Conservation (phyloP, 2,888 invertebrate genomes). For the Cryptus armator region DNA sequence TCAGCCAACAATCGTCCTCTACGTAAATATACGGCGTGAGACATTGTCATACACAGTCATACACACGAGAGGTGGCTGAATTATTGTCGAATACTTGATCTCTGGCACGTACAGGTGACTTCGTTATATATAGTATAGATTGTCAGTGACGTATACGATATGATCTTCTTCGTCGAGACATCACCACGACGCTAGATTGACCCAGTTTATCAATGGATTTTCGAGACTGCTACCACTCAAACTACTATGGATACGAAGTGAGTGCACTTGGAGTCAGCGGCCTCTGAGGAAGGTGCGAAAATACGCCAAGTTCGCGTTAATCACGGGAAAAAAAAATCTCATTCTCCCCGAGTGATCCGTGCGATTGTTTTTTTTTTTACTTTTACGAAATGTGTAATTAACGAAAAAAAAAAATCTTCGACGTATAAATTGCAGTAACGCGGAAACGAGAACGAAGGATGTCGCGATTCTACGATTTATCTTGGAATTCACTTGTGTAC, state of each 20-base stretch:
- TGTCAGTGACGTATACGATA: conserved; percentile 56
- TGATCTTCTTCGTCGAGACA: conserved; percentile 22
- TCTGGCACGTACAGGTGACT: conserved; percentile 28
- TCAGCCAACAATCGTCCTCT: conserved; percentile 55
- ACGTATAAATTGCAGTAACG: conserved; percentile 23
- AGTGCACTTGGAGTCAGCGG: conserved; percentile 73
- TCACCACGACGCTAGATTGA: conserved; percentile 69
- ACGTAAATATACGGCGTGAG: conserved; percentile 55
- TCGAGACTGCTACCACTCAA: conserved; percentile 51
- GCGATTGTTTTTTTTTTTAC: background rate
- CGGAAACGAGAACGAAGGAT: conserved; percentile 42
- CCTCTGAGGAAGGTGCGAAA: conserved; percentile 70
- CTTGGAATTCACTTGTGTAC: conserved; percentile 54
- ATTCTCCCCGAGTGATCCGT: background rate
- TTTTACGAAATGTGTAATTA: conserved; percentile 9
- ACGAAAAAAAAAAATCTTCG: background rate
- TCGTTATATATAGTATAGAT: conserved; percentile 21
- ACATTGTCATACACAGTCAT: conserved; percentile 68
- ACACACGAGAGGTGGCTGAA: conserved; percentile 41
- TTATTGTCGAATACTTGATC: conserved; percentile 17
- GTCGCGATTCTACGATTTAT: conserved; percentile 57
- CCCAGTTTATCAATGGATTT: conserved; percentile 76
- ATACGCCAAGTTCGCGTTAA: background rate
- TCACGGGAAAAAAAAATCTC: background rate
- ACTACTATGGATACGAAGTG: conserved; percentile 59